Base-by-base conservation (phyloP, 2,888 invertebrate species). In the Acheta domesticus region DNA sequence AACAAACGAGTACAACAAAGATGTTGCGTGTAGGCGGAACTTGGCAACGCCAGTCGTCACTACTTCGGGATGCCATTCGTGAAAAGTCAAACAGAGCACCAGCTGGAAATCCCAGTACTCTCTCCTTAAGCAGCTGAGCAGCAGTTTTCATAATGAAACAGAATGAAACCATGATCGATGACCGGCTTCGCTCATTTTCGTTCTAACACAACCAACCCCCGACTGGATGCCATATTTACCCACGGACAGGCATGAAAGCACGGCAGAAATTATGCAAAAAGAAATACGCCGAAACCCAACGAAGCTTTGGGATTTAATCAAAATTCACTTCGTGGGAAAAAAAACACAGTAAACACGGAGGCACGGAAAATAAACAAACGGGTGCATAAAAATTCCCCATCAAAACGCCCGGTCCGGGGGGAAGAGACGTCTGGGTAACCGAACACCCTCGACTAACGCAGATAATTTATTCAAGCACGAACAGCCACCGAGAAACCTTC, bases 381-480 rank as follows among this genome's bases (percentile, higher is more conserved):
- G n/a, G 62, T 36, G 36, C 36, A 36, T 36, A 36, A 36, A 36
- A 36, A 36, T 36, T 62, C 62, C n/a, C 62, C 62, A 62, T 62
- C 62, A 62, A 62, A 62, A 62, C n/a, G 11, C 62, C 5, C 62
- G n/a, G 14, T 16, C 62, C 62, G 5, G 16, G 14, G n/a, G n/a
- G n/a, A n/a, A 62, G 62, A 62, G 36, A 62, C 62, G 62, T 19
- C 62, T 62, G 36, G 2, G 62, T 62, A 62, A 62, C 62, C 16
- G 62, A 62, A n/a, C 62, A 62, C 62, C 62, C 62, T 19, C 62
- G 62, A 19, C 62, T n/a, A 14, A 62, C 62, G n/a, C 16, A n/a
- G 62, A 62, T 62, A 62, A 62, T 62, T 62, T 62, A 62, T 62
- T 62, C 62, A n/a, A 62, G 62, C 62, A 62, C 62, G 62, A 62